Evolutionary conservation across 2,797 vertebrate species (phyloP).

Genomic region (Galago senegalensis): DNA sequence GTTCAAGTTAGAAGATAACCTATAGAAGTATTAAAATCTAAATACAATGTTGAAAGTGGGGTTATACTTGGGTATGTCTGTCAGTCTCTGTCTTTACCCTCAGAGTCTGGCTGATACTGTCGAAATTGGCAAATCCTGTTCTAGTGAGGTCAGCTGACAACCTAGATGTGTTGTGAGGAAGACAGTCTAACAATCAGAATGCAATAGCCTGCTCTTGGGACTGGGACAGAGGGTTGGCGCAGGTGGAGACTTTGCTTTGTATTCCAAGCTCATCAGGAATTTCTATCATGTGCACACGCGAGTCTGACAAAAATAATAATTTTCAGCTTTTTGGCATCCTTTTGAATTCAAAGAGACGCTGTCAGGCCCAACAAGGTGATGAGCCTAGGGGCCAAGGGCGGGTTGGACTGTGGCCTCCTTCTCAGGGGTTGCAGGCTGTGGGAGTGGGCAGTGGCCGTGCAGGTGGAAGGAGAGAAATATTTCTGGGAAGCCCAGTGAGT

Average conservation of each 20-base stretch:
- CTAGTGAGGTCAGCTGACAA: not conserved
- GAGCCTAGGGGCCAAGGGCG: not conserved
- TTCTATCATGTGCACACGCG: not conserved
- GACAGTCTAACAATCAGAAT: not conserved
- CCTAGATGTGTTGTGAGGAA: not conserved
- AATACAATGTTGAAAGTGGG: not conserved
- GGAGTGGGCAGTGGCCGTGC: not conserved
- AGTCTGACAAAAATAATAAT: not conserved
- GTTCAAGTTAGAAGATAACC: not conserved
- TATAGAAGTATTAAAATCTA: not conserved
- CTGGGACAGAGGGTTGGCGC: not conserved
- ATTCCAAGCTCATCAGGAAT: not conserved
- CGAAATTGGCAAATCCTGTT: not conserved
- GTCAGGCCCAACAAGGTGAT: not conserved
- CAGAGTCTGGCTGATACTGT: not conserved
- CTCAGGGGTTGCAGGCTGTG: not conserved
- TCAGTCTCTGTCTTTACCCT: not conserved
- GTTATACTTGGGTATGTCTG: not conserved
- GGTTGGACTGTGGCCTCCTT: not conserved
- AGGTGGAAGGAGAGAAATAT: not conserved
- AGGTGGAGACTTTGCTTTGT: not conserved
- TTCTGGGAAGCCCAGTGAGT: not conserved
- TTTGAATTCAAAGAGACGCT: not conserved
- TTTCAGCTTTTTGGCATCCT: not conserved
- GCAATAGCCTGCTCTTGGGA: rapidly evolving